These are phyloP conservation scores for Bagarius yarrelli DNA, from an alignment of 2,113 vertebrate species.

Conservation along the genomic window DNA sequence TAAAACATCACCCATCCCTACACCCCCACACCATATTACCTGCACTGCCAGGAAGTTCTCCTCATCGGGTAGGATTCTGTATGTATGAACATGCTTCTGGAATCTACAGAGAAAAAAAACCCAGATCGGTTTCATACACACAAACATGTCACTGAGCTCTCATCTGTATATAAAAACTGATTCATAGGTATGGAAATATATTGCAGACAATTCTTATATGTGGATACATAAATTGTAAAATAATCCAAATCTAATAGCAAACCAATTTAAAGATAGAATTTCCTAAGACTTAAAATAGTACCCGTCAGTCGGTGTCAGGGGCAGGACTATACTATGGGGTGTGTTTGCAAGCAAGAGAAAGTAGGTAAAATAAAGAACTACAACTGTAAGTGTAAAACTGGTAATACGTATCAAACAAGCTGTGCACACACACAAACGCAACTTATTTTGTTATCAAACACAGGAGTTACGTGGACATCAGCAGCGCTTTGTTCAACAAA, in stretches of 20 bases:
- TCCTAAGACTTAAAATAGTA: not conserved
- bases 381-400: conserved; percentile 57
- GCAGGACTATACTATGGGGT: no score
- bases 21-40: conserved; percentile 67
- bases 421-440: not conserved
- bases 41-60: conserved; percentile 93
- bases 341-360: not conserved
- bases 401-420: conserved; percentile 62
- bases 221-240: no score
- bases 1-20: no score
- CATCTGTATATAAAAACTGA: no score
- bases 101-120: conserved; percentile 71
- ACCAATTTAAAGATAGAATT: no score
- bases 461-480: not conserved
- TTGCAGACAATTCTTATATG: no score
- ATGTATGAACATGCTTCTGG: conserved; percentile 96
- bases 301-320: no score
- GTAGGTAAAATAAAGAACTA: not conserved
- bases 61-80: conserved; percentile 92
- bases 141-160: not conserved
- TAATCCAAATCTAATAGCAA: not conserved
- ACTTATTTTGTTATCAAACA: not conserved
- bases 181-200: no score
- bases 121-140: not conserved
- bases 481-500: conserved; percentile 3